phyloP scores from a whole-genome alignment of 2,888 invertebrate species.

The Lymantria monacha region DNA sequence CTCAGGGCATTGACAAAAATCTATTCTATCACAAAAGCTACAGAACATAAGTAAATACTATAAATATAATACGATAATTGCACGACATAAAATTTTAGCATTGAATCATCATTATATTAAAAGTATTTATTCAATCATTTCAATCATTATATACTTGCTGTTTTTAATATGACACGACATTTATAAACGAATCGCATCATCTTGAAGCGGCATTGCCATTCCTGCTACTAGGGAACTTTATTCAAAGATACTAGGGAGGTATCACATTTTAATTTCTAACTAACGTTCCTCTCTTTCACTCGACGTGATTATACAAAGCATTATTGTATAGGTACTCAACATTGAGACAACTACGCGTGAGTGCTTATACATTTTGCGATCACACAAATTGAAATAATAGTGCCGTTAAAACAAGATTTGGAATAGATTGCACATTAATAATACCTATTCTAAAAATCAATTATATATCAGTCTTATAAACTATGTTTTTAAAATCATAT shows the following conservation, averaged over 20 bases:
- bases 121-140: too few relatives aligned
- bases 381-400: conserved; percentile 57
- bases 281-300: conserved; percentile 31
- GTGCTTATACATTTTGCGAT: conserved; percentile 32
- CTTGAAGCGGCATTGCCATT: conserved; percentile 36
- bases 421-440: conserved; percentile 26
- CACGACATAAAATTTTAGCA: conserved; percentile 58
- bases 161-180: too few relatives aligned
- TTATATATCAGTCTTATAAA: conserved; percentile 75
- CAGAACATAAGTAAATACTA: conserved; percentile 44
- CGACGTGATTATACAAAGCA: conserved; percentile 36
- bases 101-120: conserved; percentile 30
- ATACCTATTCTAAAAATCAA: conserved; percentile 50
- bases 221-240: conserved; percentile 48
- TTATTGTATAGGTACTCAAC: conserved; percentile 46
- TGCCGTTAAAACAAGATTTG: conserved; percentile 53
- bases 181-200: conserved; percentile 11
- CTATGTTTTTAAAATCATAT: conserved; percentile 60
- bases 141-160: too few relatives aligned
- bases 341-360: conserved; percentile 42
- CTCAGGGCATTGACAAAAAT: conserved; percentile 38
- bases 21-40: conserved; percentile 61
- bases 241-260: conserved; percentile 53
- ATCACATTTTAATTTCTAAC: conserved; percentile 60
- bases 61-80: conserved; percentile 52